These are phyloP conservation scores for Malurus cyaneus DNA, from an alignment of 2,113 vertebrate species.

Conservation along the genomic window DNA sequence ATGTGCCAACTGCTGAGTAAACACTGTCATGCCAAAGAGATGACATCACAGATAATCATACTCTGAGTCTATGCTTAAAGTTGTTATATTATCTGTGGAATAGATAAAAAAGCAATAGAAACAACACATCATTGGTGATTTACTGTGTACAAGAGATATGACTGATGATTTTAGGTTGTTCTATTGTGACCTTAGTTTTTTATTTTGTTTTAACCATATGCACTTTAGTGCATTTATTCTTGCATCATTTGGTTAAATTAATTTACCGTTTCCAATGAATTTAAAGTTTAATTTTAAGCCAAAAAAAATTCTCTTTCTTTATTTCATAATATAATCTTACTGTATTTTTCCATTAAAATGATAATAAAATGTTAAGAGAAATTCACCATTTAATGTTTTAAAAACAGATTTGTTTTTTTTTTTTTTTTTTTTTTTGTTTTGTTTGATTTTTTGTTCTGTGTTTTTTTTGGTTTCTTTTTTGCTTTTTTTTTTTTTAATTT, in stretches of 20 bases:
- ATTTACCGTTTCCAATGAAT: background rate
- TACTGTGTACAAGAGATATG: background rate
- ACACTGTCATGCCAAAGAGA: background rate
- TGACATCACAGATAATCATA: background rate
- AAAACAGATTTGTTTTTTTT: background rate
- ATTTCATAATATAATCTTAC: background rate
- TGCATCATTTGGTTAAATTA: background rate
- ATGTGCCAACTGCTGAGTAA: background rate
- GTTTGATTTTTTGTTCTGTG: background rate
- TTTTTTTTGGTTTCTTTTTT: background rate
- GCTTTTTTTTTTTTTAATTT: background rate
- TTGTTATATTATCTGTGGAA: background rate
- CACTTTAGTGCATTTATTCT: background rate
- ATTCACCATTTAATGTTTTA: background rate
- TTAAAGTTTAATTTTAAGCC: background rate
- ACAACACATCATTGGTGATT: background rate
- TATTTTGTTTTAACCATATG: background rate
- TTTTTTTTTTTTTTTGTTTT: background rate
- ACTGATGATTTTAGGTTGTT: background rate
- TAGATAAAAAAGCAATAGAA: background rate
- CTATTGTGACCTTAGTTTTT: background rate
- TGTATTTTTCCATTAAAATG: background rate
- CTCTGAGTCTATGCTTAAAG: background rate
- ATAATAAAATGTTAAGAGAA: background rate
- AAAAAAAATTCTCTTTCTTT: fast-evolving